These are phyloP conservation scores for Stegophylla sp. DNA, from an alignment of 2,888 invertebrate species.

Conservation along the genomic window DNA sequence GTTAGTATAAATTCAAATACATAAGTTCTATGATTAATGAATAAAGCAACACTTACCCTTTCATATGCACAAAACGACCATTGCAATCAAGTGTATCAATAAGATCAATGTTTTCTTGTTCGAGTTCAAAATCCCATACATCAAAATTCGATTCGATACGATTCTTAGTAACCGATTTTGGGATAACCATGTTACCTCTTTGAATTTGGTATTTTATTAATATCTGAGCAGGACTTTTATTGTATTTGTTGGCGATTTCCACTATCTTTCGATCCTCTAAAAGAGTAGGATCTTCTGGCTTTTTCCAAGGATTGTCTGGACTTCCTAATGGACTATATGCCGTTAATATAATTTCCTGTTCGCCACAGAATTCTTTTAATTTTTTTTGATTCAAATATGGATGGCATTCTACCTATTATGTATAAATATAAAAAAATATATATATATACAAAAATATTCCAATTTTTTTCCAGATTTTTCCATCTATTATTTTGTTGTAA, in stretches of 20 bases:
- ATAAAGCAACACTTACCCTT: slow-evolving; percentile 56
- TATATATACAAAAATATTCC: no score
- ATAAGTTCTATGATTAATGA: neutral
- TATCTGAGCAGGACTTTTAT: slow-evolving; percentile 75
- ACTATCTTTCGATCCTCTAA: slow-evolving; percentile 77
- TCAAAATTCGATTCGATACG: slow-evolving; percentile 62
- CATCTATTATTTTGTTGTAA: no score
- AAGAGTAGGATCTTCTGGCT: slow-evolving; percentile 75
- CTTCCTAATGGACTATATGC: slow-evolving; percentile 87
- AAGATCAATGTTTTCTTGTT: slow-evolving; percentile 59
- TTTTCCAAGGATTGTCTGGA: slow-evolving; percentile 82
- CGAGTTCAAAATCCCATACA: slow-evolving; percentile 62
- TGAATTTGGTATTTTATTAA: slow-evolving; percentile 68
- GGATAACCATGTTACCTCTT: slow-evolving; percentile 61
- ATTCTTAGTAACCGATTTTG: slow-evolving; percentile 62
- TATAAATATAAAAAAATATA: neutral
- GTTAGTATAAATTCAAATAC: neutral
- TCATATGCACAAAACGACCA: slow-evolving; percentile 54
- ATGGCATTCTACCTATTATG: slow-evolving; percentile 59
- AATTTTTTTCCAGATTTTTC: no score
- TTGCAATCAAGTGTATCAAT: slow-evolving; percentile 60
- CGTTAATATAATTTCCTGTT: slow-evolving; percentile 73
- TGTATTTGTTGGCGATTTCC: slow-evolving; percentile 70
- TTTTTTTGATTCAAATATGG: slow-evolving; percentile 74
- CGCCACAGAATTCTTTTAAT: slow-evolving; percentile 74